Percentiles rank a stretch among this genome's conserved stretches.
Conservation (phyloP, 2,113 vertebrate genomes). For the Ciconia stormi region DNA sequence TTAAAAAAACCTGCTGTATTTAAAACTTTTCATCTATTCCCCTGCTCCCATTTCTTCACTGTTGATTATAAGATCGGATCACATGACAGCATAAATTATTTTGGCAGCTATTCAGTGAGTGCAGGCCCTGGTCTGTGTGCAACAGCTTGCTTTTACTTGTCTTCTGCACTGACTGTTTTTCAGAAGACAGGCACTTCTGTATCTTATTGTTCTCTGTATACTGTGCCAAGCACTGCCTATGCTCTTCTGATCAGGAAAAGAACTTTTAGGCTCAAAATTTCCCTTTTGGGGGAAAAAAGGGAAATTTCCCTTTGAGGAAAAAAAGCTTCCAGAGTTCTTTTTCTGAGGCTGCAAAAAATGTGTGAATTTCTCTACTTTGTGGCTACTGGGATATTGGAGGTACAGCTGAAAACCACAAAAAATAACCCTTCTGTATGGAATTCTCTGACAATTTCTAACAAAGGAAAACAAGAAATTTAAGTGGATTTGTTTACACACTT, state of each 20-base stretch:
- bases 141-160: neutral
- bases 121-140: neutral
- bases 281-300: neutral
- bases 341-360: neutral
- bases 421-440: neutral
- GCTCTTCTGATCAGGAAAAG: neutral
- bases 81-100: neutral
- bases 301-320: neutral
- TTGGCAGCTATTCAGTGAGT: neutral
- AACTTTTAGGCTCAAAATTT: neutral
- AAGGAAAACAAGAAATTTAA: neutral
- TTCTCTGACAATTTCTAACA: neutral
- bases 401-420: neutral
- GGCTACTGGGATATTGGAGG: neutral
- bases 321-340: neutral
- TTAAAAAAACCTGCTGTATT: fast-evolving
- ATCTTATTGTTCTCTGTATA: neutral
- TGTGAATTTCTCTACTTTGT: neutral
- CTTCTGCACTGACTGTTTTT: neutral
- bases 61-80: neutral
- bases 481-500: neutral
- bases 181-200: neutral
- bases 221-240: fast-evolving
- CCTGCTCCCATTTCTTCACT: neutral
- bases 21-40: neutral